phyloP scores from a whole-genome alignment of 2,797 vertebrate genomes.

The Pseudocheirus occidentalis region DNA sequence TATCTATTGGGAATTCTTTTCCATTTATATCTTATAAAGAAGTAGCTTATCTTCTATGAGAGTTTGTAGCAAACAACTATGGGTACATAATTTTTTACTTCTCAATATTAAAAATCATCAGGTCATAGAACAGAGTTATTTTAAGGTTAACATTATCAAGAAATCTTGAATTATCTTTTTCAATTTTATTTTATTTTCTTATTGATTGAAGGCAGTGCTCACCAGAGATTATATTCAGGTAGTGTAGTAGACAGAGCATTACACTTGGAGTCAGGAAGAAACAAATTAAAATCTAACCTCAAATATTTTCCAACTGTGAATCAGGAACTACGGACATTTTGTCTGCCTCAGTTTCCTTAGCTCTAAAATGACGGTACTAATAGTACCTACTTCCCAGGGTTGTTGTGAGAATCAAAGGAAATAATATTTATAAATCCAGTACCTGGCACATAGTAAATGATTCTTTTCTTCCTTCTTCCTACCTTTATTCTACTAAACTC shows the following conservation, averaged over 20 bases:
- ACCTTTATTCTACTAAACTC: not conserved
- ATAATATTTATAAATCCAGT: not conserved
- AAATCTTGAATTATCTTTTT: not conserved
- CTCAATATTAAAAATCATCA: not conserved
- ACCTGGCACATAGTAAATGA: not conserved
- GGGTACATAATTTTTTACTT: not conserved
- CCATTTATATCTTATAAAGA: not conserved
- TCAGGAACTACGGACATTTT: not conserved
- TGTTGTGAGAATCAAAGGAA: not conserved
- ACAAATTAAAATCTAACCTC: not conserved
- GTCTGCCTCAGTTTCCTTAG: slow-evolving; percentile 3
- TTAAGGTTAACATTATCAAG: not conserved
- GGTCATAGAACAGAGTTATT: not conserved
- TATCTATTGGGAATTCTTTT: not conserved
- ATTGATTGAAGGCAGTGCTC: not conserved
- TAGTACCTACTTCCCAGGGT: not conserved
- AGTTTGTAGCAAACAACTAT: not conserved
- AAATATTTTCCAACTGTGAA: not conserved
- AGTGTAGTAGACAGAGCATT: not conserved
- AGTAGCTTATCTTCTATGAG: not conserved
- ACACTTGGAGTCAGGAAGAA: not conserved
- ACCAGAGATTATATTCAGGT: not conserved
- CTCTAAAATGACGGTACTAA: not conserved
- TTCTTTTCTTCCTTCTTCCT: not conserved
- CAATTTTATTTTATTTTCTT: not conserved